Percentiles rank a stretch among this genome's conserved stretches.
Evolutionary conservation across 2,113 vertebrate species (phyloP).

Genomic region (Vireo altiloquus): DNA sequence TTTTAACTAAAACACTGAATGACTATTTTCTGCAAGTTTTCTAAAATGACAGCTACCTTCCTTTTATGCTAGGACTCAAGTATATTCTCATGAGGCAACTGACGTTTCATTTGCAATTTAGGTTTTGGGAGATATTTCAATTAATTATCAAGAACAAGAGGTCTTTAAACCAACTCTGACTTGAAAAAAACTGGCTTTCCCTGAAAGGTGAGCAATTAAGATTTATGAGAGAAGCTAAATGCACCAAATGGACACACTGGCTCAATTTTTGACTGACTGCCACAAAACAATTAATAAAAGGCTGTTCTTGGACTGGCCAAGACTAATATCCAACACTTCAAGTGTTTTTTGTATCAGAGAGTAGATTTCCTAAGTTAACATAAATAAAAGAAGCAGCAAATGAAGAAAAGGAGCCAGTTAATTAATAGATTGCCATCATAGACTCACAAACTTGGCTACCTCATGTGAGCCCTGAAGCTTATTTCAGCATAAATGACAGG

Average conservation of each 20-base stretch:
- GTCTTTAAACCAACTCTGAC: not conserved
- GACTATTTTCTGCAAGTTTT: not conserved
- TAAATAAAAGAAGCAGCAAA: not conserved
- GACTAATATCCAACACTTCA: not conserved
- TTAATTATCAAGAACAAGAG: not conserved
- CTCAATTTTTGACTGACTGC: not conserved
- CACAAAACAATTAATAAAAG: not conserved
- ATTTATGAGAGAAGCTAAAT: not conserved
- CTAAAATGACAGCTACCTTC: not conserved
- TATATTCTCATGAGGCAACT: not conserved
- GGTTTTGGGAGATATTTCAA: not conserved
- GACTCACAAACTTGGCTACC: not conserved
- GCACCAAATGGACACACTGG: not conserved
- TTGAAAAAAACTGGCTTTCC: not conserved
- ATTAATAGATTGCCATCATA: not conserved
- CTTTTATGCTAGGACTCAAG: not conserved
- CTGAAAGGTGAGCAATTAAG: not conserved
- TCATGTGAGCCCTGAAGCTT: constrained; percentile 1
- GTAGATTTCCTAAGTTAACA: not conserved
- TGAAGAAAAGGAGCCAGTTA: not conserved
- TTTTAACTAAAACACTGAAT: not conserved
- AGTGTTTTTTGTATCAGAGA: not conserved
- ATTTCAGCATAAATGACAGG: not conserved
- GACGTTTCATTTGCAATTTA: not conserved
- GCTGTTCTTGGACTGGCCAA: not conserved